Evolutionary conservation across 2,888 invertebrate species (phyloP).

Genomic region (Helobdella robusta): DNA sequence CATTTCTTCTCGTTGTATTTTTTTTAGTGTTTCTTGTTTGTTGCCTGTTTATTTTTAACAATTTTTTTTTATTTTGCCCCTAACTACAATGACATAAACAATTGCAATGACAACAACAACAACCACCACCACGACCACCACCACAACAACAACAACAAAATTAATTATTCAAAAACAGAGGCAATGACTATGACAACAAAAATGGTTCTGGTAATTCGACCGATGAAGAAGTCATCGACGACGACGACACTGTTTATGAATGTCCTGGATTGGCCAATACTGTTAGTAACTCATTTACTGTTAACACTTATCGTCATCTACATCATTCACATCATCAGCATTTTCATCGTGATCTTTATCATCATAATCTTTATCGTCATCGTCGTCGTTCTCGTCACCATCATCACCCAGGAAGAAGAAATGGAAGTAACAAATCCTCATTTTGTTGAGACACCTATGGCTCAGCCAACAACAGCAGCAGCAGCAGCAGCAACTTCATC

Average conservation of each 20-base stretch:
- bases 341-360: no score
- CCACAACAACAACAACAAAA: not conserved
- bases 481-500: not conserved
- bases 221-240: slow-evolving; percentile 22
- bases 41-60: not conserved
- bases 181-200: slow-evolving; percentile 20
- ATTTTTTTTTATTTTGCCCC: not conserved
- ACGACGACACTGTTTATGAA: slow-evolving; percentile 26
- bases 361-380: not conserved
- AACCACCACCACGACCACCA: not conserved
- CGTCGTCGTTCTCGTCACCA: not conserved
- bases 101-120: not conserved
- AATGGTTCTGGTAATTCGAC: slow-evolving; percentile 18
- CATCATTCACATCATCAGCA: no score
- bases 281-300: no score
- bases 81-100: no score
- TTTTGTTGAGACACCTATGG: slow-evolving; percentile 11
- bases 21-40: not conserved
- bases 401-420: slow-evolving; percentile 22
- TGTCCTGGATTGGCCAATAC: slow-evolving; percentile 24
- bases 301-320: no score
- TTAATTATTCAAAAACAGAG: not conserved
- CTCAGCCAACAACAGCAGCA: slow-evolving; percentile 3
- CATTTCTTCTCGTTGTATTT: not conserved
- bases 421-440: slow-evolving; percentile 26